Evolutionary conservation across 2,113 vertebrate species (phyloP).

Genomic region (Haliaeetus leucogaster): DNA sequence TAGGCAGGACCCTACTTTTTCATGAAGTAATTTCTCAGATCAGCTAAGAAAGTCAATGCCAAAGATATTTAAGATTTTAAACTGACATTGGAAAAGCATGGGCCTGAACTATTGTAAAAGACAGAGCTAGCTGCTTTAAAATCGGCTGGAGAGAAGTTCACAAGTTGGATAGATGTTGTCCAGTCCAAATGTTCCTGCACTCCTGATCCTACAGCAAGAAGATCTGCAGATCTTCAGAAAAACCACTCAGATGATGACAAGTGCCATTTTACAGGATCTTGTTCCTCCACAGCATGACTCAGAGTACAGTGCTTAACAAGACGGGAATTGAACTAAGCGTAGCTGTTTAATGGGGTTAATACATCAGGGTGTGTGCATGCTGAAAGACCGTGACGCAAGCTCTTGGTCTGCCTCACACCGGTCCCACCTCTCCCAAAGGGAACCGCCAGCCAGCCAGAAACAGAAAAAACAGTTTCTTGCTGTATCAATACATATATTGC

Average conservation of each 20-base stretch:
- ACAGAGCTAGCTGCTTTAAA: background rate
- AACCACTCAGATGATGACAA: background rate
- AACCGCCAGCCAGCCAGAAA: background rate
- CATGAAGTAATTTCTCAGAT: background rate
- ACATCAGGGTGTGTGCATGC: background rate
- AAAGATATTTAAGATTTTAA: background rate
- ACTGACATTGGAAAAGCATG: background rate
- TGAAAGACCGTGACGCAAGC: background rate
- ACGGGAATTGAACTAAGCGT: background rate
- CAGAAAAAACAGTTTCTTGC: background rate
- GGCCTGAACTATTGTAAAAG: background rate
- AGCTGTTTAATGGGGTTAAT: background rate
- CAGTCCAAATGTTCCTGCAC: background rate
- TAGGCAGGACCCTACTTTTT: background rate
- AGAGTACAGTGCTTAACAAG: background rate
- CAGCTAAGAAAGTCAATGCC: background rate
- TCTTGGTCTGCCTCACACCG: background rate
- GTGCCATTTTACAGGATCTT: background rate
- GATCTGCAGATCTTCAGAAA: background rate
- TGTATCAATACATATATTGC: background rate
- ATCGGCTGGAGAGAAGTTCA: background rate
- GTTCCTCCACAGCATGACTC: background rate
- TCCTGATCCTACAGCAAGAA: background rate
- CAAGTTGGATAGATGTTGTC: background rate
- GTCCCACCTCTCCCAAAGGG: background rate